Evolutionary conservation across 2,797 vertebrate species (phyloP).

Genomic region (Girardinus metallicus): DNA sequence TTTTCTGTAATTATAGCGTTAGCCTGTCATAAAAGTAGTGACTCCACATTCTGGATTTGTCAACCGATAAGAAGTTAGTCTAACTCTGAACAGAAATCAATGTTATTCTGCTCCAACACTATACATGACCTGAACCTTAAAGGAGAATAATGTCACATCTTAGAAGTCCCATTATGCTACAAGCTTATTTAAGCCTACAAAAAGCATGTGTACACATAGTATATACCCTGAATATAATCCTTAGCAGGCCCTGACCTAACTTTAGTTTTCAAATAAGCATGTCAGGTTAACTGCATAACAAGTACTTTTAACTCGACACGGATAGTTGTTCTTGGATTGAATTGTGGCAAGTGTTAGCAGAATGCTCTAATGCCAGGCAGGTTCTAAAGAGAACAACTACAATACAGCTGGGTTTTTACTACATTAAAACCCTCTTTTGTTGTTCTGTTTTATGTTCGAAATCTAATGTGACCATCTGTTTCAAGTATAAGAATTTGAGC

Average conservation of each 20-base stretch:
- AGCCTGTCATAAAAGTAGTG: neutral
- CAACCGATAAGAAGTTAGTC: neutral
- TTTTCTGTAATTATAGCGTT: neutral
- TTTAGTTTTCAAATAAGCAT: neutral
- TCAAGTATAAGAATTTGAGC: neutral
- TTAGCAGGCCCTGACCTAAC: neutral
- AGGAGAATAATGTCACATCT: neutral
- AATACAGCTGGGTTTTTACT: conserved; percentile 3
- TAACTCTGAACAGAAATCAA: neutral
- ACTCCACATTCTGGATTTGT: neutral
- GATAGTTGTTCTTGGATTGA: neutral
- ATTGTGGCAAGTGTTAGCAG: neutral
- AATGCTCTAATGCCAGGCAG: neutral
- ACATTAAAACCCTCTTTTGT: neutral
- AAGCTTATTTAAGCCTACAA: neutral
- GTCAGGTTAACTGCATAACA: neutral
- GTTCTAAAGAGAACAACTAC: neutral
- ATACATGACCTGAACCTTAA: neutral
- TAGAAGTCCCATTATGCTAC: neutral
- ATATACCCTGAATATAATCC: neutral
- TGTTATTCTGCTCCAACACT: neutral
- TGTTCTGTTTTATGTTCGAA: neutral
- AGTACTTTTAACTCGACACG: neutral
- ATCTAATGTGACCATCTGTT: conserved; percentile 3
- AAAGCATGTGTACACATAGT: neutral